Conservation (phyloP, 92 coral and sea anemone genomes). For the Umimayanthus kanabou region DNA sequence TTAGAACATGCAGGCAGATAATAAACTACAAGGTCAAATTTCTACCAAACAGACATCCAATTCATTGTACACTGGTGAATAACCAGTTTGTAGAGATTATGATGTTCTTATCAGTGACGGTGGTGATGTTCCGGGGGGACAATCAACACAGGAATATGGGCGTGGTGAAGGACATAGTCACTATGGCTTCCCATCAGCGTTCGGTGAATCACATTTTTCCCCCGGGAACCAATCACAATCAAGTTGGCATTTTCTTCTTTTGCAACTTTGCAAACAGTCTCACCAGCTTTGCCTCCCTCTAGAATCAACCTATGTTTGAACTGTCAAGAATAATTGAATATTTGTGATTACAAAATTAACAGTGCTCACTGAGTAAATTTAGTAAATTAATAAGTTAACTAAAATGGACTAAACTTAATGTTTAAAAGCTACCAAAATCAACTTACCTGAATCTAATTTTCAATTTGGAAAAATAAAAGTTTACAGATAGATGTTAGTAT, state of each 20-base stretch:
- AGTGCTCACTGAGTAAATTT: no score
- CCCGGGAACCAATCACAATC: constrained; percentile 28
- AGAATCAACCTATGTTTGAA: constrained; percentile 15
- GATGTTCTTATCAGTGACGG: not conserved
- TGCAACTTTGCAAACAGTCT: constrained; percentile 37
- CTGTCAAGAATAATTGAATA: not conserved
- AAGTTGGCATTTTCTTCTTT: constrained; percentile 27
- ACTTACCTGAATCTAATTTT: no score
- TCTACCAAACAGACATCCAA: not conserved
- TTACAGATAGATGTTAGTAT: no score
- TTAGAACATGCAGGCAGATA: no score
- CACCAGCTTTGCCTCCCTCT: constrained; percentile 35
- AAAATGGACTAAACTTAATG: no score
- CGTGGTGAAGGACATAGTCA: constrained; percentile 33
- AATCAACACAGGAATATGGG: constrained; percentile 10
- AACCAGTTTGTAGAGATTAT: not conserved
- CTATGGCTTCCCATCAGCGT: constrained; percentile 42
- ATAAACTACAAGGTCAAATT: not conserved
- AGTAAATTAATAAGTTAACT: no score
- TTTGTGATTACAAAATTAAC: no score
- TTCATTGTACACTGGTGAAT: not conserved
- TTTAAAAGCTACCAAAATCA: no score
- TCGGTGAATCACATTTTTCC: constrained; percentile 12
- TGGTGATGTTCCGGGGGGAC: constrained; percentile 32
- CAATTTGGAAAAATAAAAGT: no score